Base-by-base conservation (phyloP, 1,140 invertebrate genomes). In the Sycophila sp. region DNA sequence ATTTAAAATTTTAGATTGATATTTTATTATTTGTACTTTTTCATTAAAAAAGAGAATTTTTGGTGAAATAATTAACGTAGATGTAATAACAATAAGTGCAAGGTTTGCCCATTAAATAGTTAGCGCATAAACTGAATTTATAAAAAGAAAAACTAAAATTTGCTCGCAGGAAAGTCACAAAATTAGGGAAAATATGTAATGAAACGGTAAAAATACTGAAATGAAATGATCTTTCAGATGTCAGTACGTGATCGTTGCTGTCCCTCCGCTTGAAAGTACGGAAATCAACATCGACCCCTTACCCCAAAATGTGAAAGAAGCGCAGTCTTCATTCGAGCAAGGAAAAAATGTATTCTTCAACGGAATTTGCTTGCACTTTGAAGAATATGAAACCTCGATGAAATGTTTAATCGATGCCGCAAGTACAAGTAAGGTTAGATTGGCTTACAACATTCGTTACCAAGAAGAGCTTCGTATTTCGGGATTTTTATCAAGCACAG, bases 151-250 rank as follows among this genome's bases (percentile, higher is more conserved):
- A n/a, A n/a, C n/a, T n/a, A n/a, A n/a, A n/a, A n/a, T n/a, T n/a
- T n/a, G n/a, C n/a, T n/a, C n/a, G n/a, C n/a, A n/a, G n/a, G n/a
- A n/a, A n/a, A n/a, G n/a, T n/a, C n/a, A n/a, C n/a, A n/a, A n/a
- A n/a, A n/a, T n/a, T n/a, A n/a, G n/a, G n/a, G n/a, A n/a, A n/a
- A n/a, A n/a, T n/a, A n/a, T n/a, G n/a, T n/a, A n/a, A n/a, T n/a
- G n/a, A n/a, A n/a, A n/a, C n/a, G n/a, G n/a, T n/a, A n/a, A n/a
- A n/a, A n/a, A n/a, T n/a, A n/a, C n/a, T n/a, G n/a, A n/a, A n/a
- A n/a, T n/a, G n/a, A n/a, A n/a, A n/a, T n/a, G 4, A 55, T 36
- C 56, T 70, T 63, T 24, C 15, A 80, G 80, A 71, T 80, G 79
- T 38, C 56, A 74, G 47, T 76, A 74, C 17, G 75, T 76, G 7